Base-by-base conservation (phyloP, 2,797 vertebrate species). In the Sorex maritimensis region DNA sequence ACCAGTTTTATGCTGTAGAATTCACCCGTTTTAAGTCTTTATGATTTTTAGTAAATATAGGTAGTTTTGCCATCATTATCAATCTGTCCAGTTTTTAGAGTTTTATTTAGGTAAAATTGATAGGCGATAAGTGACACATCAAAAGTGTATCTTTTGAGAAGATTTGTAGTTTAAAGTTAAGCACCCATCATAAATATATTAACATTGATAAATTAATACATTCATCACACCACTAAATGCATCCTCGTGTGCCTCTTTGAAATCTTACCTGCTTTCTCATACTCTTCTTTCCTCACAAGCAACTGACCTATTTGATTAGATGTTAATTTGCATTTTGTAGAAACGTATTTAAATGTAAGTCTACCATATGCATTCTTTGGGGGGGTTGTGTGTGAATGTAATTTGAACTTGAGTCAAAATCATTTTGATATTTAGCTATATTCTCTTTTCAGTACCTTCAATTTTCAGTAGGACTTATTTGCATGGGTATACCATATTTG, bases 1-100 rank as follows among this genome's bases (percentile, higher is more conserved):
- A 78, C 83, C 71, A 58, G 86, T 92, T 86, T 69, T 6, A 46
- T n/a, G 67, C 23, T 15, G 13, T 81, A 72, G 44, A 55, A 68
- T 71, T 81, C 23, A 85, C 4, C 1, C 1, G 52, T 86, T 90
- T 81, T 80, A 95, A 81, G 15, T 49, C 28, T 75, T 63, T 80
- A 19, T 72, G n/a, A n/a, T 41, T 89, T 87, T 85, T 86, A 74
- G 71, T 58, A 88, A 95, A 83, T 88, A 5, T 23, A 38, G 86
- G 28, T 88, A 44, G 26, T 52, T 86, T 11, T 81, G 9, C n/a
- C 52, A 49, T 21, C 34, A 23, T 93, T 67, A 89, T 83, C 38
- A 83, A 19, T 71, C 17, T 21, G 46, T 28, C 26, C 63, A 84
- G 21, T 79, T 89, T 78, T 91, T 80, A 68, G 28, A 73, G 28